Percentiles rank a stretch among this genome's conserved stretches.
These are phyloP conservation scores for Seriola quinqueradiata DNA, from an alignment of 2,113 vertebrate genomes.

Conservation along the genomic window DNA sequence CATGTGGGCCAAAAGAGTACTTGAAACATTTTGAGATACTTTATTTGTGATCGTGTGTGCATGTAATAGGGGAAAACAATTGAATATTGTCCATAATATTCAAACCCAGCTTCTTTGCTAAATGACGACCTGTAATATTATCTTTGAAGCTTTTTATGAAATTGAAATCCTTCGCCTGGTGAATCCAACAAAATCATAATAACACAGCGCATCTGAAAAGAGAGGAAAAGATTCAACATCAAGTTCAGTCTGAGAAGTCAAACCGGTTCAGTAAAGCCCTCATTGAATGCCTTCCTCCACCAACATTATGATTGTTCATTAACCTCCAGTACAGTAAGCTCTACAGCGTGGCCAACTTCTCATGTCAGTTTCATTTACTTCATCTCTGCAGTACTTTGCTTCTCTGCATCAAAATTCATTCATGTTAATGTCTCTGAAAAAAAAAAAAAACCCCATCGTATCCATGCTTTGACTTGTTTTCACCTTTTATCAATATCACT, in stretches of 20 bases:
- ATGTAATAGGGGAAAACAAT: slow-evolving; percentile 36
- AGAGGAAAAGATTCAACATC: neutral
- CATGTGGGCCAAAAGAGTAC: slow-evolving; percentile 69
- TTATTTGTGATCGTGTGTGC: slow-evolving; percentile 56
- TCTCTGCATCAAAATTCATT: slow-evolving; percentile 32
- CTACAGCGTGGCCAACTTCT: slow-evolving; percentile 7
- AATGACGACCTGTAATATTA: slow-evolving; percentile 34
- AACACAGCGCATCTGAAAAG: neutral
- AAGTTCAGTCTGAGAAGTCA: neutral
- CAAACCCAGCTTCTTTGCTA: slow-evolving; percentile 42
- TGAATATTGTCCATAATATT: slow-evolving; percentile 47
- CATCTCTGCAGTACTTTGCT: slow-evolving; percentile 20
- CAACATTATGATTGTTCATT: slow-evolving; percentile 45
- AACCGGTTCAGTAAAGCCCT: slow-evolving; percentile 2
- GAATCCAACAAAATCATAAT: slow-evolving; percentile 5
- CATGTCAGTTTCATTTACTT: slow-evolving; percentile 15
- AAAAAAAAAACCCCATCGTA: slow-evolving; percentile 2
- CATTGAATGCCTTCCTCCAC: slow-evolving; percentile 48
- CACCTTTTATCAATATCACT: slow-evolving; percentile 31
- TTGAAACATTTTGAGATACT: slow-evolving; percentile 68
- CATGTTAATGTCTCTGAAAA: slow-evolving; percentile 15
- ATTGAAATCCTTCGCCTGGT: slow-evolving; percentile 7
- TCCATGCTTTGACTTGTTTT: slow-evolving; percentile 32
- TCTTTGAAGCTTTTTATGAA: slow-evolving; percentile 37
- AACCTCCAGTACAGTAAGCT: slow-evolving; percentile 54